Evolutionary conservation across 2,888 invertebrate species (phyloP).

Genomic region (Drosophila barbarae): DNA sequence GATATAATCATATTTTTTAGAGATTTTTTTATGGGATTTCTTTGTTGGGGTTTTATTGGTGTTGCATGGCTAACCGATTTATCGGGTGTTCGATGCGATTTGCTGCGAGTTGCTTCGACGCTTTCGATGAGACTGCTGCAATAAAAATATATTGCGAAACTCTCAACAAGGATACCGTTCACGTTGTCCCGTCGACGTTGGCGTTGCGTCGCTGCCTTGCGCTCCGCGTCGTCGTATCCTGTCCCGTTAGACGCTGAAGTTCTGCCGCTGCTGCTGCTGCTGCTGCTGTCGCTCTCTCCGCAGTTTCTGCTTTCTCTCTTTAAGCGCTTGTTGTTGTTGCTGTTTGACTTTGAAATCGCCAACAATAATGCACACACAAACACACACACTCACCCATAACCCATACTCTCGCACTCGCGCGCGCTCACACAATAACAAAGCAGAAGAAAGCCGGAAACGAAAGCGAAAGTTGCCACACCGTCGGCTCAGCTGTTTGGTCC

Average conservation of each 20-base stretch:
- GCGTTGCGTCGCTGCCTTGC: conserved; percentile 31
- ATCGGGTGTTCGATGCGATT: conserved; percentile 49
- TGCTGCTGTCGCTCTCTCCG: conserved; percentile 31
- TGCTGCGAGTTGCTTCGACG: conserved; percentile 64
- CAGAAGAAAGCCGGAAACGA: conserved; percentile 67
- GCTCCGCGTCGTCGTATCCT: conserved; percentile 39
- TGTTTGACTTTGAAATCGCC: conserved; percentile 72
- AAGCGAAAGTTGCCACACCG: conserved; percentile 58
- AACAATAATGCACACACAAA: conserved; percentile 62
- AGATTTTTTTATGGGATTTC: conserved; percentile 1
- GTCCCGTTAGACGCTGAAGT: conserved; percentile 54
- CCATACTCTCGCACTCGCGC: conserved; percentile 8
- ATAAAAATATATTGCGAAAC: conserved; percentile 76
- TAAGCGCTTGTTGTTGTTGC: conserved; percentile 50
- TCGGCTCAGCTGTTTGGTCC: conserved; percentile 17
- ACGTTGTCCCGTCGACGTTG: conserved; percentile 48
- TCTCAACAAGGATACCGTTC: conserved; percentile 73
- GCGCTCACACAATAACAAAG: conserved; percentile 55
- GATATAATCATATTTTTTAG: not conserved
- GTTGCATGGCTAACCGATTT: conserved; percentile 23
- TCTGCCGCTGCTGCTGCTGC: conserved; percentile 37
- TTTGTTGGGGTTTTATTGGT: conserved; percentile 11
- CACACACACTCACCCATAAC: conserved; percentile 6
- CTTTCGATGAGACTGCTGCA: conserved; percentile 76
- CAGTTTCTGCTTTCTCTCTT: conserved; percentile 35